These are phyloP conservation scores for Ascidia mentula DNA, from an alignment of 23 tunicate species.

Conservation along the genomic window DNA sequence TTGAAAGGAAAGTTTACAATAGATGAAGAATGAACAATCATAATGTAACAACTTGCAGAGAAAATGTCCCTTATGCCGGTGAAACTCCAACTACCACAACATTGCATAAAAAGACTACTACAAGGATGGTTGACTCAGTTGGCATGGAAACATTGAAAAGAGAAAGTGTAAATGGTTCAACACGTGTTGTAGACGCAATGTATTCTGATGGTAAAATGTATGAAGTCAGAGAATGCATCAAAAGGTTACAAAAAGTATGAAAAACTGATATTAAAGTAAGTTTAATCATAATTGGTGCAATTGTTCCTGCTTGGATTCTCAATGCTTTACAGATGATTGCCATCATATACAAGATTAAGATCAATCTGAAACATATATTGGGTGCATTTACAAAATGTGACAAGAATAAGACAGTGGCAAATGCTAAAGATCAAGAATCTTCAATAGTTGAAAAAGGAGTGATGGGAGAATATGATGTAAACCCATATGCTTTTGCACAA, in stretches of 20 bases:
- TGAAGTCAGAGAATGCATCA: neutral
- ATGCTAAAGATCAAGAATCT: neutral
- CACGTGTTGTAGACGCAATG: neutral
- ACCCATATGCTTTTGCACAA: slow-evolving; percentile 5
- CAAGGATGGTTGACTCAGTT: neutral
- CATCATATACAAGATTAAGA: neutral
- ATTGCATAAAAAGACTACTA: neutral
- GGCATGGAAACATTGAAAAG: neutral
- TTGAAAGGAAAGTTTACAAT: neutral
- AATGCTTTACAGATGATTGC: neutral
- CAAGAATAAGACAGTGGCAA: neutral
- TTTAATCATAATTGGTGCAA: neutral
- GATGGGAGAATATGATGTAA: neutral
- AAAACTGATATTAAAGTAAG: neutral
- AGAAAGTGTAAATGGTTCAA: neutral
- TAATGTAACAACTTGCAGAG: neutral
- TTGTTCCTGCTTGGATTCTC: neutral
- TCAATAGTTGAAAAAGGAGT: neutral
- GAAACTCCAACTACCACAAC: neutral
- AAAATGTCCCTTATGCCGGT: too few species aligned
- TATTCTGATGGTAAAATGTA: neutral
- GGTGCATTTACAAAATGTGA: neutral
- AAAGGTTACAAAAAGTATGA: neutral
- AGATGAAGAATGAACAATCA: neutral
- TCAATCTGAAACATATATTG: neutral